Evolutionary conservation across 2,797 vertebrate species (phyloP).

Genomic region (Apodemus agrarius): DNA sequence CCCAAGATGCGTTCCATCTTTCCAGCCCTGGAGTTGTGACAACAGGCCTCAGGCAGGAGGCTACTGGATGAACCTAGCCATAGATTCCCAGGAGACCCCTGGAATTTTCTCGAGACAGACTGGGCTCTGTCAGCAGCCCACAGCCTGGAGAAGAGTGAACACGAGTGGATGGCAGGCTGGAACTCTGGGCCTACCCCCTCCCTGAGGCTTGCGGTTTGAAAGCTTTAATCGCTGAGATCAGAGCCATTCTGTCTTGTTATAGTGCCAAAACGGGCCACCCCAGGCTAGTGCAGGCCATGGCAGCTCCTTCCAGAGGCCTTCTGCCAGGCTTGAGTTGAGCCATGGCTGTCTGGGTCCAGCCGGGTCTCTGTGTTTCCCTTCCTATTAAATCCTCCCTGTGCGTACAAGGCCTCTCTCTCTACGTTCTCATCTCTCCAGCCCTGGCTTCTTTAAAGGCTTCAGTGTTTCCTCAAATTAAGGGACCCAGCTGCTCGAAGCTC

Average conservation of each 20-base stretch:
- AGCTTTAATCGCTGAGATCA: constrained; percentile 88
- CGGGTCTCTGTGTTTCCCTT: constrained; percentile 77
- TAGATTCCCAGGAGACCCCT: constrained; percentile 86
- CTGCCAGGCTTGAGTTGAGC: constrained; percentile 70
- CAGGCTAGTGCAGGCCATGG: constrained; percentile 81
- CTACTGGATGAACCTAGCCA: constrained; percentile 77
- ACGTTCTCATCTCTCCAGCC: constrained; percentile 78
- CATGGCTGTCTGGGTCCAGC: constrained; percentile 75
- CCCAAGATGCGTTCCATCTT: constrained; percentile 83
- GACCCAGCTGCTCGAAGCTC: constrained; percentile 82
- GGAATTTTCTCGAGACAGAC: constrained; percentile 88
- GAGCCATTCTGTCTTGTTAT: constrained; percentile 86
- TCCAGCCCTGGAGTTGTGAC: constrained; percentile 51
- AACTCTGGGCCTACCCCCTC: constrained; percentile 80
- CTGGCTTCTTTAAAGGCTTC: constrained; percentile 83
- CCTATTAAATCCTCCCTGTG: constrained; percentile 83
- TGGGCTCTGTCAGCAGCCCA: constrained; percentile 85
- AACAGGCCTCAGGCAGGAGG: constrained; percentile 78
- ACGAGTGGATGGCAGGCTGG: constrained; percentile 79
- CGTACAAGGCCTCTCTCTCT: constrained; percentile 74
- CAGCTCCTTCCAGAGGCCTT: constrained; percentile 83
- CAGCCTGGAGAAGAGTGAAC: constrained; percentile 84
- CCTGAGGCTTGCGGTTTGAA: constrained; percentile 85
- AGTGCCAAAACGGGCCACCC: constrained; percentile 84
- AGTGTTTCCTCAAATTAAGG: constrained; percentile 84